Evolutionary conservation across 2,797 vertebrate species (phyloP).

Genomic region (Cetoscarus ocellatus): DNA sequence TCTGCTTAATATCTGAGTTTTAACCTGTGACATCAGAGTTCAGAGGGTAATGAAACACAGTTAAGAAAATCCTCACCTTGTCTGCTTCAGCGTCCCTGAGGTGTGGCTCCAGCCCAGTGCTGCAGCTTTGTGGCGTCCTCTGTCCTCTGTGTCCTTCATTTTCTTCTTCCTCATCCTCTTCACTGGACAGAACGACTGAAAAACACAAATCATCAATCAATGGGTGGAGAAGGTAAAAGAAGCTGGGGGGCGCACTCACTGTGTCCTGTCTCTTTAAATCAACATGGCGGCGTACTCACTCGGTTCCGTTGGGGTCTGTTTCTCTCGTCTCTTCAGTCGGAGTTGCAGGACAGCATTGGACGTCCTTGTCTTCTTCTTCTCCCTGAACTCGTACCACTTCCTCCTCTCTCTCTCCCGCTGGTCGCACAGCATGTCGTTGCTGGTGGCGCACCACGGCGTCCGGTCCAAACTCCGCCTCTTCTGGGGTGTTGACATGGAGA

Average conservation of each 20-base stretch:
- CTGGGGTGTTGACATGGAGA: not conserved
- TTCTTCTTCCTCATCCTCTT: constrained; percentile 65
- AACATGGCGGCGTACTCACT: constrained; percentile 44
- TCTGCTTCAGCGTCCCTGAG: constrained; percentile 1
- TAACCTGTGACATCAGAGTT: too few relatives aligned
- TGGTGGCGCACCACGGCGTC: not conserved
- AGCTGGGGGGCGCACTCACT: too few relatives aligned
- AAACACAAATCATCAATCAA: too few relatives aligned
- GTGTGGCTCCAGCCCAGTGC: not conserved
- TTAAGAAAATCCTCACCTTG: not conserved
- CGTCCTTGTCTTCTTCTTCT: constrained; percentile 21
- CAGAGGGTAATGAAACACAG: too few relatives aligned
- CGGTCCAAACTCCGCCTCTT: constrained; percentile 10
- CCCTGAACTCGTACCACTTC: constrained; percentile 49
- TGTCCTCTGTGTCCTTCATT: not conserved
- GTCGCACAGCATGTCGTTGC: not conserved
- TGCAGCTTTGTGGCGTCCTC: not conserved
- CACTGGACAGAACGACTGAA: constrained; percentile 76
- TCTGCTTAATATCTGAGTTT: too few relatives aligned
- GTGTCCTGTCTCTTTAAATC: not conserved
- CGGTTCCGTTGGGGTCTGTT: constrained; percentile 32
- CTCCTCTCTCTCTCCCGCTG: constrained; percentile 40
- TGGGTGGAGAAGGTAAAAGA: too few relatives aligned
- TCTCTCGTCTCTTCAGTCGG: not conserved
- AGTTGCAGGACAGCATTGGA: not conserved